Evolutionary conservation across 2,113 vertebrate genomes (phyloP).

Genomic region (Antechinus stuartii): DNA sequence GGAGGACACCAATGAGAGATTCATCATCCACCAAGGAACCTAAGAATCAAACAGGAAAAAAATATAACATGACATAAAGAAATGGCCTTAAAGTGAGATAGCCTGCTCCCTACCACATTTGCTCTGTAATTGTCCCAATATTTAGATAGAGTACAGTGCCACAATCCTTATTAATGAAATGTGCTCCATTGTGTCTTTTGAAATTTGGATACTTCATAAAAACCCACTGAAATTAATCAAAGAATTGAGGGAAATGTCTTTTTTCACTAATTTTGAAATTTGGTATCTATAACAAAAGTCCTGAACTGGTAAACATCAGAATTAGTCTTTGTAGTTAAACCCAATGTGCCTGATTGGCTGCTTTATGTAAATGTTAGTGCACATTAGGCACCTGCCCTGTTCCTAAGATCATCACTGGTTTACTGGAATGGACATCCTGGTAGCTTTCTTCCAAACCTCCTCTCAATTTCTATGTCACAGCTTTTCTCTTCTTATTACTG

Average conservation of each 20-base stretch:
- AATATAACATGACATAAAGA: background rate
- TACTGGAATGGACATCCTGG: background rate
- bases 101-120: background rate
- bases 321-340: background rate
- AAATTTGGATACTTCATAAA: background rate
- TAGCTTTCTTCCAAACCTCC: background rate
- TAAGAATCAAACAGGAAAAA: constrained; percentile 63
- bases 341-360: background rate
- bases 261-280: background rate
- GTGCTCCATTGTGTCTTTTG: background rate
- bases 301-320: background rate
- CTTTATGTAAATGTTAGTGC: background rate
- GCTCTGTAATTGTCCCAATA: background rate
- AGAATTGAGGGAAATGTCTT: background rate
- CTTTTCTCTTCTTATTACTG: background rate
- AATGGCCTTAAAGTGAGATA: background rate
- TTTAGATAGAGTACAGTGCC: background rate
- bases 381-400: background rate
- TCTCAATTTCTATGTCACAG: background rate
- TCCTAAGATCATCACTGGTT: background rate
- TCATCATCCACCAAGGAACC: constrained; percentile 89
- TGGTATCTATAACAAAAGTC: background rate
- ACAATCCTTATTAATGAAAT: background rate
- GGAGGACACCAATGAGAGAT: constrained; percentile 86
- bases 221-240: background rate